Percentiles rank a stretch among this genome's conserved stretches.
Conservation (phyloP, 2,113 vertebrate genomes). For the Neotoma lepida region DNA sequence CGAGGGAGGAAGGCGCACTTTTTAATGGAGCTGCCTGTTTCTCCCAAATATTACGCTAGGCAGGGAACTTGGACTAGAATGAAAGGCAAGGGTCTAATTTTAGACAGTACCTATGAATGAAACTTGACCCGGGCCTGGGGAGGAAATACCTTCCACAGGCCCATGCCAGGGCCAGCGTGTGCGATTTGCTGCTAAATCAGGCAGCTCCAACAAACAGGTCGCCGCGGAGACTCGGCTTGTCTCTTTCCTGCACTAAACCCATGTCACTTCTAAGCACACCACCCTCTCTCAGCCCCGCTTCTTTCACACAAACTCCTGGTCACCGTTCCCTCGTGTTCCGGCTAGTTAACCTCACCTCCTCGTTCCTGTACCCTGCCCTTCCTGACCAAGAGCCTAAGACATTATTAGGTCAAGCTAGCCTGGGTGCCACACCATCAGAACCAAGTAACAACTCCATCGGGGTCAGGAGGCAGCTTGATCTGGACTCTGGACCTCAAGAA, state of each 20-base stretch:
- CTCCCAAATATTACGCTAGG: conserved; percentile 84
- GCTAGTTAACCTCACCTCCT: not conserved
- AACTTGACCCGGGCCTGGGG: conserved; percentile 84
- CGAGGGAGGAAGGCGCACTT: conserved; percentile 74
- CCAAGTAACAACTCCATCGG: not conserved
- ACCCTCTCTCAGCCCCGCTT: not conserved
- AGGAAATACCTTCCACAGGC: conserved; percentile 86
- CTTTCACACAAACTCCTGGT: conserved; percentile 61
- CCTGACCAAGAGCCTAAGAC: not conserved
- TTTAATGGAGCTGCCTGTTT: conserved; percentile 81
- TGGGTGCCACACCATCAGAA: not conserved
- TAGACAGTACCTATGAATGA: conserved; percentile 89
- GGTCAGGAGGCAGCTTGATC: not conserved
- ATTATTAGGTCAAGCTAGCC: not conserved
- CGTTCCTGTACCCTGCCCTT: not conserved
- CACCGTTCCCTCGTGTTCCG: not conserved
- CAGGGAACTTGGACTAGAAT: conserved; percentile 85
- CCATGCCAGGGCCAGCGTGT: conserved; percentile 82
- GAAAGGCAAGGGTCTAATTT: conserved; percentile 87
- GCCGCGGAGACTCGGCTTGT: conserved; percentile 79
- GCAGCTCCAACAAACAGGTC: conserved; percentile 85
- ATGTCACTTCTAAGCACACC: conserved; percentile 49
- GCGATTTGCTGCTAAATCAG: conserved; percentile 86
- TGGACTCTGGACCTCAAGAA: not conserved
- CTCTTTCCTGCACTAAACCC: conserved; percentile 56